Conservation (phyloP, 2,113 vertebrate species). For the Rhineura floridana region DNA sequence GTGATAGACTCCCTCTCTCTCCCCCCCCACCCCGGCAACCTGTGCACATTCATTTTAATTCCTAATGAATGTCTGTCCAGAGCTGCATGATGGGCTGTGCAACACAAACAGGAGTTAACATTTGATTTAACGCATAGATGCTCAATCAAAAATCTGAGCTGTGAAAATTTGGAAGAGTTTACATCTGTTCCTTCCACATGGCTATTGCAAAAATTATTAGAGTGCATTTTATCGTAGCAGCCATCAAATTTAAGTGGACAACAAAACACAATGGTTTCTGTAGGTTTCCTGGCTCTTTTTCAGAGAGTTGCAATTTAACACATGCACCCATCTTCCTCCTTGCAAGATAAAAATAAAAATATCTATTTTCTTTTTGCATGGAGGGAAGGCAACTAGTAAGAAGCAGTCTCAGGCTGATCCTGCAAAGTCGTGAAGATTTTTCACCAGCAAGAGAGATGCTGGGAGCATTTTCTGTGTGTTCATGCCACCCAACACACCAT, state of each 20-base stretch:
- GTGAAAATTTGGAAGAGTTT: conserved; percentile 25
- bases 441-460: conserved; percentile 5
- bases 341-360: too few relatives aligned
- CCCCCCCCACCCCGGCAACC: too few relatives aligned
- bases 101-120: background rate
- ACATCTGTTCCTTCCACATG: conserved; percentile 29
- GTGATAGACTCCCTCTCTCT: background rate
- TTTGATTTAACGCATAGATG: conserved; percentile 9
- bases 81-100: background rate
- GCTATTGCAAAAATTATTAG: background rate
- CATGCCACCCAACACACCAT: conserved; percentile 65
- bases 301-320: background rate
- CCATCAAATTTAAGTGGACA: conserved; percentile 14
- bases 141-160: conserved; percentile 34
- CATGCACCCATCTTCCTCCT: background rate
- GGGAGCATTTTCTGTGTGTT: conserved; percentile 32
- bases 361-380: background rate
- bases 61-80: background rate
- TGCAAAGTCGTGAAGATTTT: conserved; percentile 23
- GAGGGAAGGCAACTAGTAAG: background rate
- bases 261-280: conserved; percentile 7
- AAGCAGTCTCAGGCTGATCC: conserved; percentile 20
- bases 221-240: conserved; percentile 17
- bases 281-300: background rate
- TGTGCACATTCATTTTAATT: background rate